Conservation (phyloP, 2,888 invertebrate genomes). For the Agriopis leucophaearia region DNA sequence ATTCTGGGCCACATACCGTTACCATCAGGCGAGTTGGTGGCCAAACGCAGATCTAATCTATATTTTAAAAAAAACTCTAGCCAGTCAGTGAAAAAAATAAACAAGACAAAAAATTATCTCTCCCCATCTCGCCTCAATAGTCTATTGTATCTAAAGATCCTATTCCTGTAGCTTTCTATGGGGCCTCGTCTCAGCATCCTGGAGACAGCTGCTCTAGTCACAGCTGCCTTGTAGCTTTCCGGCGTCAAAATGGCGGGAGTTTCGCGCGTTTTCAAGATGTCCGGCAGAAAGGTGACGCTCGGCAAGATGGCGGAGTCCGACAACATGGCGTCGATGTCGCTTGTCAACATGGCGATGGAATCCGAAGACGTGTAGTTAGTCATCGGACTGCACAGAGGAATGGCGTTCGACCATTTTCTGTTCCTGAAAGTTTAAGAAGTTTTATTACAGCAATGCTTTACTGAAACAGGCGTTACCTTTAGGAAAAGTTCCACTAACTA, state of each 20-base stretch:
- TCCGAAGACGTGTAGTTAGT: conserved; percentile 76
- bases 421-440: conserved; percentile 78
- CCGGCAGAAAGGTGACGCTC: conserved; percentile 66
- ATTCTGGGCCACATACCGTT: too few relatives aligned
- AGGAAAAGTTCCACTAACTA: too few relatives aligned
- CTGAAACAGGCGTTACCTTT: too few relatives aligned
- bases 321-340: conserved; percentile 37
- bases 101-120: conserved; percentile 69
- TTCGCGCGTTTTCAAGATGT: conserved; percentile 74
- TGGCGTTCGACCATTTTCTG: conserved; percentile 95
- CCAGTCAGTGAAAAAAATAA: conserved; percentile 8
- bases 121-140: conserved; percentile 73
- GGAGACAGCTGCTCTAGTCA: conserved; percentile 74
- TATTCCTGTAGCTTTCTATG: conserved; percentile 75
- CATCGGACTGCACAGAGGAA: conserved; percentile 89
- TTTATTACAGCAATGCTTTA: neutral
- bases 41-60: neutral
- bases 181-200: conserved; percentile 69
- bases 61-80: too few relatives aligned
- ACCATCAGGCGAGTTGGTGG: neutral
- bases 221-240: conserved; percentile 76
- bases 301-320: conserved; percentile 81
- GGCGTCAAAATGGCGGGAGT: conserved; percentile 79
- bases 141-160: conserved; percentile 76
- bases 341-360: conserved; percentile 71